A percentile compares a stretch with the other conserved stretches of the same genome.
phyloP scores from a whole-genome alignment of 2,113 vertebrate genomes.

The Festucalex cinctus region DNA sequence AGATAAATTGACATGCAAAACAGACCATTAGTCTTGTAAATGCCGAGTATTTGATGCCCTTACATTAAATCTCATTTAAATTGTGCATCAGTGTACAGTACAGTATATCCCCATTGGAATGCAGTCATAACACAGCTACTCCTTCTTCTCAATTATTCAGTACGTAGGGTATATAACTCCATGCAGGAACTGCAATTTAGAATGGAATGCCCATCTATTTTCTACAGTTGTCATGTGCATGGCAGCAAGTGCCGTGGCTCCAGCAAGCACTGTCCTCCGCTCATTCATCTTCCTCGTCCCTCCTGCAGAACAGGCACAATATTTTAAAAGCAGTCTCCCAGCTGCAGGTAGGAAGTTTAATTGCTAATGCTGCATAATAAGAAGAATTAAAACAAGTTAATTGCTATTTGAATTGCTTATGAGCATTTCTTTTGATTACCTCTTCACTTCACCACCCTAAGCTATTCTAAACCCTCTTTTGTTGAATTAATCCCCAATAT shows the following conservation, averaged over 20 bases:
- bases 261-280: conserved; percentile 69
- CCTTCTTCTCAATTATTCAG: neutral
- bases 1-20: neutral
- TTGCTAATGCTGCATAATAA: conserved; percentile 32
- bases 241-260: conserved; percentile 74
- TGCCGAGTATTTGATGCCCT: neutral
- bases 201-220: neutral
- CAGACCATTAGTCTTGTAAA: neutral
- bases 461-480: neutral
- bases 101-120: neutral
- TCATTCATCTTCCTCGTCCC: conserved; percentile 73
- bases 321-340: conserved; percentile 73
- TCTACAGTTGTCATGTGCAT: conserved; percentile 73
- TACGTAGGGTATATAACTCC: neutral
- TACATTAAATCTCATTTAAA: conserved; percentile 1
- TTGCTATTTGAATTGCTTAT: conserved; percentile 49
- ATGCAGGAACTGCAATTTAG: neutral
- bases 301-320: conserved; percentile 76
- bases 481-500: conserved; percentile 7
- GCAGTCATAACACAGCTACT: neutral
- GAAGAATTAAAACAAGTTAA: conserved; percentile 34
- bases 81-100: neutral
- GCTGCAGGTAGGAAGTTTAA: conserved; percentile 70
- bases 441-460: conserved; percentile 10
- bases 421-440: conserved; percentile 13